Percentiles rank a stretch among this genome's conserved stretches.
These are phyloP conservation scores for Scalopus aquaticus DNA, from an alignment of 2,113 vertebrate genomes.

Conservation along the genomic window DNA sequence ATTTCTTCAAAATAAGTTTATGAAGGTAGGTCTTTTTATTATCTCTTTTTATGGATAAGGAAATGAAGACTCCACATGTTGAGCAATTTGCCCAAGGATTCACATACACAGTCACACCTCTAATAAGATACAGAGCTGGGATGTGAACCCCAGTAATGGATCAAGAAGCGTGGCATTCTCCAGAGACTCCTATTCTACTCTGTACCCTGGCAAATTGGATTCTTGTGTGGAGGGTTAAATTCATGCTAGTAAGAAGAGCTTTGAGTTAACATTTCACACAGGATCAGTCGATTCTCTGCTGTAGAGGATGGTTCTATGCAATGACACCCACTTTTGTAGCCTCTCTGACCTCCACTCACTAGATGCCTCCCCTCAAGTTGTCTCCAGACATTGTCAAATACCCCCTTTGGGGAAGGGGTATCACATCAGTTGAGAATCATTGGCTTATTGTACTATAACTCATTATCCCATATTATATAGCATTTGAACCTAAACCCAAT, in stretches of 20 bases:
- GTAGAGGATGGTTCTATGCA: too few species aligned
- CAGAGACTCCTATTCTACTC: neutral
- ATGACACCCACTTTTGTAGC: neutral
- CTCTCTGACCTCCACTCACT: neutral
- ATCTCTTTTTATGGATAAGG: neutral
- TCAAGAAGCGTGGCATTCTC: neutral
- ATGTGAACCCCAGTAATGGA: neutral
- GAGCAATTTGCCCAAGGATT: neutral
- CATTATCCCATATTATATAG: neutral
- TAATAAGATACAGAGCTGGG: neutral
- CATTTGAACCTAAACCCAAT: neutral
- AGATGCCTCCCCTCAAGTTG: too few species aligned
- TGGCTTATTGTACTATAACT: neutral
- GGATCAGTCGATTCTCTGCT: neutral
- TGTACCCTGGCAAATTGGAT: neutral
- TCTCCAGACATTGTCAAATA: neutral
- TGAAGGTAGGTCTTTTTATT: neutral
- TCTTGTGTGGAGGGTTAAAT: neutral
- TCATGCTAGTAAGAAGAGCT: neutral
- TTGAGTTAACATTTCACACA: neutral
- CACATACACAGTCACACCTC: neutral
- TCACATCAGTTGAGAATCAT: neutral
- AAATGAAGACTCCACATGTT: neutral
- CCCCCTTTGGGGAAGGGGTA: neutral
- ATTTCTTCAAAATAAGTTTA: neutral